Evolutionary conservation across 2,797 vertebrate genomes (phyloP), one percentile per base, ranked within the genome.

Genomic region (Microctenopoma stevenorrisi): DNA sequence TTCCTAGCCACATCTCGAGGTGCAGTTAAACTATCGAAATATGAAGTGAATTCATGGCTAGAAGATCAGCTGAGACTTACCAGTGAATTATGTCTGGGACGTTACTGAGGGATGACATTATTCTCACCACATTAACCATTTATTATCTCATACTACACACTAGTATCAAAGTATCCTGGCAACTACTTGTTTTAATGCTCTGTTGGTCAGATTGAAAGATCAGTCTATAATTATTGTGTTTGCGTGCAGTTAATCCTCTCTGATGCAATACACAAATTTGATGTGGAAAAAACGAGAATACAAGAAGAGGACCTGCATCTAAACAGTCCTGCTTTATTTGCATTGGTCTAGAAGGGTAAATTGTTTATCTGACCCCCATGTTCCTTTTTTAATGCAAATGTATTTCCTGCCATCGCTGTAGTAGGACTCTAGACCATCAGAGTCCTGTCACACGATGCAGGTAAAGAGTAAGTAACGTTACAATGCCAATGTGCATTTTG

Each of bases 121-220:
- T 13, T 7, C 9, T 18, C 1, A 0, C 33, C 22, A 28, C n/a
- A 37, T 37, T 37, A 37, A 5, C 28, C 42, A 35, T 3, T 18
- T 8, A 47, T 14, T 18, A 2, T 22, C 5, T 14, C 26, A 44
- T 12, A 42, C 37, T 22, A 22, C 14, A 2, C 16, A 25, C 13
- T 56, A 7, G 6, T 8, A 35, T 35, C 33, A 1, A 1, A 40
- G 12, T 37, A 4, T 40, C 6, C 26, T 42, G 15, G 25, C 14
- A 54, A 72, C 64, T 47, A 71, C 26, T 48, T 62, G 72, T 9
- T 64, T 8, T n/a, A 61, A 22, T 11, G 38, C 42, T 62, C 46
- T 60, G 42, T 62, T 35, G 54, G 43, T 61, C 53, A 69, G 79
- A 79, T 76, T 81, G 76, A 84, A 70, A 57, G 79, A 74, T 88